Conservation (phyloP, 1,140 invertebrate species). For the Lordiphosa stackelbergi region DNA sequence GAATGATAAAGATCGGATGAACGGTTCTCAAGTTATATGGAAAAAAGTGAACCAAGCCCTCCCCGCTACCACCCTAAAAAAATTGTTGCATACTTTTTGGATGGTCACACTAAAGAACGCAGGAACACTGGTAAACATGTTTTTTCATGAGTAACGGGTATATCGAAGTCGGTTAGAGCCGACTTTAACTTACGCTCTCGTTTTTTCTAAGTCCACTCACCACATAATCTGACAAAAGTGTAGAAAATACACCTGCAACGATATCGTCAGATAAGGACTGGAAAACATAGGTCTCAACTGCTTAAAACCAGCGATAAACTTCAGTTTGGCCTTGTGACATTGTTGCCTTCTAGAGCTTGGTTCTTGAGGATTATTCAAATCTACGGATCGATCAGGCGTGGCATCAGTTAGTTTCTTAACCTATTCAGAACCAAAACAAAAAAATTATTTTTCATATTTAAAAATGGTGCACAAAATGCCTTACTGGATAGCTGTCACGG, state of each 20-base stretch:
- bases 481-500: conserved; percentile 82
- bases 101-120: too few relatives aligned
- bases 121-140: too few relatives aligned
- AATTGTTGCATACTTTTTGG: too few relatives aligned
- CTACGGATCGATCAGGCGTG: conserved; percentile 25
- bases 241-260: conserved; percentile 41
- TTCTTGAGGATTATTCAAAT: background rate
- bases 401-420: conserved; percentile 38
- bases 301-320: conserved; percentile 25
- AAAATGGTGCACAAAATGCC: background rate
- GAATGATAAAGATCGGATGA: too few relatives aligned
- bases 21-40: too few relatives aligned
- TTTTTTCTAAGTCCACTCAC: background rate
- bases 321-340: conserved; percentile 11
- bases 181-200: too few relatives aligned
- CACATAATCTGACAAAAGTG: conserved; percentile 65
- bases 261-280: conserved; percentile 44
- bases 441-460: background rate
- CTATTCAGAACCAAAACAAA: conserved; percentile 8
- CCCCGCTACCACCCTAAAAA: too few relatives aligned
- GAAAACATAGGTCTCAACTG: conserved; percentile 60
- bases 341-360: background rate
- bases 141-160: too few relatives aligned
- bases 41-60: too few relatives aligned
- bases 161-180: too few relatives aligned